Percentiles rank a stretch among this genome's conserved stretches.
phyloP scores from a whole-genome alignment of 1,140 invertebrate species.

The Trypoxylus dichotomus region DNA sequence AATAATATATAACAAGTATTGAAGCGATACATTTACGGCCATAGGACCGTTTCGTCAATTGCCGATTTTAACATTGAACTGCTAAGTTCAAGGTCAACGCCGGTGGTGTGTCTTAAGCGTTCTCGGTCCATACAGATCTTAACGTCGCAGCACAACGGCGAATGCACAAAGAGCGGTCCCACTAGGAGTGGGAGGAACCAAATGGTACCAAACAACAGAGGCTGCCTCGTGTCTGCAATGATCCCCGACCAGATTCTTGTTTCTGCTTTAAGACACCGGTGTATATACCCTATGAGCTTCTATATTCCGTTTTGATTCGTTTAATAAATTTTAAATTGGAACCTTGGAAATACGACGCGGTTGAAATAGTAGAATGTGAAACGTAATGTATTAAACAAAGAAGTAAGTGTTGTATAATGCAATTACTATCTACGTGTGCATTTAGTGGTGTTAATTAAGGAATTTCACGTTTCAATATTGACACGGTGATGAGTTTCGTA shows the following conservation, averaged over 20 bases:
- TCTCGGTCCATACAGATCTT: constrained; percentile 15
- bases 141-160: neutral
- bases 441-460: constrained; percentile 6
- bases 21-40: neutral
- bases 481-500: neutral
- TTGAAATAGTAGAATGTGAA: neutral
- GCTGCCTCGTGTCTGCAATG: constrained; percentile 17
- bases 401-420: neutral
- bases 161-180: constrained; percentile 8
- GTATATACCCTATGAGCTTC: neutral
- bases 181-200: constrained; percentile 17
- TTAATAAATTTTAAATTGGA: neutral
- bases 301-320: neutral
- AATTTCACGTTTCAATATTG: constrained; percentile 3
- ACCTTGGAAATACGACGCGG: neutral
- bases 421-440: neutral
- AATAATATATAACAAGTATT: neutral
- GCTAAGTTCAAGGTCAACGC: constrained; percentile 10
- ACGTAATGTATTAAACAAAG: neutral
- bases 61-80: constrained; percentile 14
- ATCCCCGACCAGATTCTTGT: constrained; percentile 20
- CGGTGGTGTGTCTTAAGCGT: constrained; percentile 1
- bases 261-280: constrained; percentile 21
- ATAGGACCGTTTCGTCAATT: neutral
- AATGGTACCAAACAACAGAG: constrained; percentile 21